These are phyloP conservation scores for Aleadryas rufinucha DNA, from an alignment of 2,113 vertebrate genomes.

Conservation along the genomic window DNA sequence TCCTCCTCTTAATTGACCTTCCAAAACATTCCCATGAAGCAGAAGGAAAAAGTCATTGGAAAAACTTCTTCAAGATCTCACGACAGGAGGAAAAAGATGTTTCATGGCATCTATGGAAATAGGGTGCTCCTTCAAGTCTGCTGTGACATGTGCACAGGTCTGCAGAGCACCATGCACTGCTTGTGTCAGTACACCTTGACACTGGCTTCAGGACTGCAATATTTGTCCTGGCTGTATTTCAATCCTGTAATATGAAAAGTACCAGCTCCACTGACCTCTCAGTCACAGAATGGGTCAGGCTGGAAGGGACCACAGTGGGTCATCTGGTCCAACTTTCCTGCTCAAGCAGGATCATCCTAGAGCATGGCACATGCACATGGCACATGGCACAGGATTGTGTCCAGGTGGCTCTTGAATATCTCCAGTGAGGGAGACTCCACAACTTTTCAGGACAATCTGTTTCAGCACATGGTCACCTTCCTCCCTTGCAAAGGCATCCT, in stretches of 20 bases:
- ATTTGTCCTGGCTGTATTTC: neutral
- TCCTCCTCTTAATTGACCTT: neutral
- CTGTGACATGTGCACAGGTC: neutral
- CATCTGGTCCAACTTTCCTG: neutral
- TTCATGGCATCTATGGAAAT: neutral
- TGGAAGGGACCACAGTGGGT: neutral
- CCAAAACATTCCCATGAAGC: neutral
- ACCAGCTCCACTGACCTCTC: neutral
- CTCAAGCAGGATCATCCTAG: neutral
- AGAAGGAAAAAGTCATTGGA: neutral
- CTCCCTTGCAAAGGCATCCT: neutral
- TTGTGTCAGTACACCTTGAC: neutral
- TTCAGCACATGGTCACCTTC: neutral
- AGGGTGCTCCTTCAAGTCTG: neutral
- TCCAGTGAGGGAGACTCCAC: neutral
- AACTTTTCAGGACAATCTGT: rapidly evolving
- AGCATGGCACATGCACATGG: no score
- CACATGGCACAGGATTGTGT: neutral
- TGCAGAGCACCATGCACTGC: neutral
- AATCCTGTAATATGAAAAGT: neutral
- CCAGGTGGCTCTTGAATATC: neutral
- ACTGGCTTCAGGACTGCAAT: neutral
- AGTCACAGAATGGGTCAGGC: neutral
- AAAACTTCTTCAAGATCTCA: neutral
- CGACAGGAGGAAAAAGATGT: neutral